phyloP scores from a whole-genome alignment of 2,113 vertebrate genomes.

The Cathartes aura region DNA sequence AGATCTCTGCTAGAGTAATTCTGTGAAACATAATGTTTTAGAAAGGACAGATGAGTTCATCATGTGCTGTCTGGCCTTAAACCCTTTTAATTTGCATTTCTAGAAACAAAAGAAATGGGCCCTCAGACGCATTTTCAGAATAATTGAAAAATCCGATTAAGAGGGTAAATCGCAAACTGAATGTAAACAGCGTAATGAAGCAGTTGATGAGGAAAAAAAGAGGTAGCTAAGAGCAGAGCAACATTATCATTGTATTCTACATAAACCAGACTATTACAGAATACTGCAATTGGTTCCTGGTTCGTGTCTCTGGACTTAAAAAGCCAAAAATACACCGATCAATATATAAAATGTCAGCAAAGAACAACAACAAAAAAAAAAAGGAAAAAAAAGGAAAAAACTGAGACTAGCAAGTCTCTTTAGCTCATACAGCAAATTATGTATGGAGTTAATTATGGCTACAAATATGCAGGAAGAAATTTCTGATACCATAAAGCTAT shows the following conservation, averaged over 20 bases:
- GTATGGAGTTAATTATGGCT: neutral
- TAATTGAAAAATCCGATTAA: neutral
- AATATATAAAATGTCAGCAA: neutral
- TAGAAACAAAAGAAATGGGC: neutral
- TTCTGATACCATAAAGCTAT: neutral
- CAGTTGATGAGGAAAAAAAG: neutral
- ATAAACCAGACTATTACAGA: neutral
- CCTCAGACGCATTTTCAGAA: neutral
- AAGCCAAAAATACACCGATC: neutral
- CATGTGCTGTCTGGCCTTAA: neutral
- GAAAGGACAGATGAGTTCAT: neutral
- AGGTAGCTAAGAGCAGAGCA: neutral
- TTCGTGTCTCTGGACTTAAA: neutral
- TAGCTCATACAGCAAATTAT: neutral
- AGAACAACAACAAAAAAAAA: neutral
- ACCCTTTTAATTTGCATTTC: neutral
- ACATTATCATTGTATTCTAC: neutral
- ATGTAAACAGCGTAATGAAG: neutral
- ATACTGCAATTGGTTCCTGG: neutral
- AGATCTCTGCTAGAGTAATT: neutral
- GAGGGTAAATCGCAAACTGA: neutral
- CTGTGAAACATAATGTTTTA: neutral
- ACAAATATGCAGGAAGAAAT: neutral
- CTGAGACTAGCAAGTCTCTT: neutral
- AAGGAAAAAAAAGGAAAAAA: neutral